Evolutionary conservation across 2,113 vertebrate genomes (phyloP).

Genomic region (Albula glossodonta): DNA sequence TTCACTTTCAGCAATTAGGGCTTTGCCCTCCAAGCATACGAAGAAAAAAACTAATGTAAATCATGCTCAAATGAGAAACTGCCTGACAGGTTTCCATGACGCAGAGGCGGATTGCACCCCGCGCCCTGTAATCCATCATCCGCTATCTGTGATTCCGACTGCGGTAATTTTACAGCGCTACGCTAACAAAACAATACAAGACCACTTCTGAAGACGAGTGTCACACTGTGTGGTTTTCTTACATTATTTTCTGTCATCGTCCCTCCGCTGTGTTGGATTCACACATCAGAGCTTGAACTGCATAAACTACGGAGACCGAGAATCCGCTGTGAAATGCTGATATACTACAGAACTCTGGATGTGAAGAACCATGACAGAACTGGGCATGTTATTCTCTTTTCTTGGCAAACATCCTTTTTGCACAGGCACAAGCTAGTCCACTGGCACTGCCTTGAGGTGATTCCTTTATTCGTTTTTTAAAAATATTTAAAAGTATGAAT

Average conservation of each 20-base stretch:
- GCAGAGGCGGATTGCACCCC: constrained; percentile 30
- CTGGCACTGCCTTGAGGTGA: constrained; percentile 1
- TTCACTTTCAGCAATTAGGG: constrained; percentile 45
- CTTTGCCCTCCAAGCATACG: constrained; percentile 43
- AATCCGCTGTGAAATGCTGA: neutral
- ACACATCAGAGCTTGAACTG: neutral
- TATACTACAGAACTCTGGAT: neutral
- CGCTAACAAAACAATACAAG: neutral
- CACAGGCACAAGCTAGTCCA: neutral
- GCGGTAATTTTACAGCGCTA: constrained; percentile 28
- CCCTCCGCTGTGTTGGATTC: neutral
- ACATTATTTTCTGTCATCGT: neutral
- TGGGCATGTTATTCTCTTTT: neutral
- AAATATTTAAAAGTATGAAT: neutral
- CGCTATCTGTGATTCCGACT: constrained; percentile 26
- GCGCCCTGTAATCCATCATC: constrained; percentile 37
- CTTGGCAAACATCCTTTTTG: neutral
- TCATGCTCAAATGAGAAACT: constrained; percentile 30
- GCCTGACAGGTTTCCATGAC: constrained; percentile 1
- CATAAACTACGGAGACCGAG: neutral
- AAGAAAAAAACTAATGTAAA: constrained; percentile 43
- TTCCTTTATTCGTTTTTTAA: constrained; percentile 1
- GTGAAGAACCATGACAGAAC: neutral
- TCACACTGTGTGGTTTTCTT: neutral
- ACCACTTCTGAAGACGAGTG: neutral